These are phyloP conservation scores for Caenorhabditis sp. DNA, from an alignment of 2,888 invertebrate genomes.

Conservation along the genomic window DNA sequence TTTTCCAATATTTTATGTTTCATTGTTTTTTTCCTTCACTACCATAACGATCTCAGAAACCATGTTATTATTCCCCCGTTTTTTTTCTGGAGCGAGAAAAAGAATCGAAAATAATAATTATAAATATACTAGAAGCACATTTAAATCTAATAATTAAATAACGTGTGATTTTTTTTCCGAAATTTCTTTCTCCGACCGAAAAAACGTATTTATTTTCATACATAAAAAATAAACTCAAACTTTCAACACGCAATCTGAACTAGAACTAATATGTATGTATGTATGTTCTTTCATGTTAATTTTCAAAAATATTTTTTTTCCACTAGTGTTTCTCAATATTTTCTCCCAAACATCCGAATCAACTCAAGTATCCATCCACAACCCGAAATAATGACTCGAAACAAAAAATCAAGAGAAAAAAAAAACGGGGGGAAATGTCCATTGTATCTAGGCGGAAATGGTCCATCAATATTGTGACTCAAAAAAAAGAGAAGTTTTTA, in stretches of 20 bases:
- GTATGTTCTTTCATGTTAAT: too few relatives aligned
- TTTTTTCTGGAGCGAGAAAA: background rate
- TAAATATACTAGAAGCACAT: background rate
- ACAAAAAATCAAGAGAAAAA: constrained; percentile 3
- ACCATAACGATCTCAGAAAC: background rate
- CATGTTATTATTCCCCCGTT: background rate
- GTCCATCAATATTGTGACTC: constrained; percentile 19
- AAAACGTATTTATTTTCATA: background rate
- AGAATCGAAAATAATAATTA: background rate
- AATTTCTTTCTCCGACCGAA: background rate
- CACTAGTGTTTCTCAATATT: background rate
- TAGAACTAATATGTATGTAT: too few relatives aligned
- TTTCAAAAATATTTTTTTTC: background rate
- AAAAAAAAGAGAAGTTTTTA: background rate
- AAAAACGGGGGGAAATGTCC: constrained; percentile 13
- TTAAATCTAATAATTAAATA: background rate
- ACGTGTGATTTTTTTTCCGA: background rate
- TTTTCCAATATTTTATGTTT: background rate
- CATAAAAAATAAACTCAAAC: background rate
- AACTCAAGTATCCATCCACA: constrained; percentile 17
- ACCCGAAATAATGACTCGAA: constrained; percentile 14
- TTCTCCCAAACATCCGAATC: background rate
- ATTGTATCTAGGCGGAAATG: constrained; percentile 14
- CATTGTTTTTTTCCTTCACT: background rate
- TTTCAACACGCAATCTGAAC: background rate